These are phyloP conservation scores for Ciconia boyciana DNA, from an alignment of 2,113 vertebrate genomes.

Conservation along the genomic window DNA sequence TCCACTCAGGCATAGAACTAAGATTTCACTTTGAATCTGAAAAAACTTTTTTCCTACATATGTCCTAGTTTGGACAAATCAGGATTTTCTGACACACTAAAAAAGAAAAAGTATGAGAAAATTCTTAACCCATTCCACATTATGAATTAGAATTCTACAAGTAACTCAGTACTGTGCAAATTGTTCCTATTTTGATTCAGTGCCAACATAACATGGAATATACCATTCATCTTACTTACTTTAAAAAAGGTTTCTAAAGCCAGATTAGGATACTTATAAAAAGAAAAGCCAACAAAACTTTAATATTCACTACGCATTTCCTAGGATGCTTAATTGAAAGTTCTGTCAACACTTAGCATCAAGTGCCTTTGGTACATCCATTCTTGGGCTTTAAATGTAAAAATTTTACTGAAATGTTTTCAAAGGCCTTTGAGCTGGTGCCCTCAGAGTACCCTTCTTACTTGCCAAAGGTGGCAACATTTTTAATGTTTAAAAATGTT, in stretches of 20 bases:
- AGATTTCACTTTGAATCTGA: neutral
- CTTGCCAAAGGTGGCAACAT: neutral
- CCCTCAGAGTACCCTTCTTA: neutral
- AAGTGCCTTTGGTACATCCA: neutral
- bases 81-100: neutral
- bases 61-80: neutral
- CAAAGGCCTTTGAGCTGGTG: neutral
- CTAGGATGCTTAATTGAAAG: neutral
- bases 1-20: neutral
- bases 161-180: neutral
- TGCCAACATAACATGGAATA: neutral
- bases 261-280: neutral
- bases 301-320: neutral
- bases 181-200: neutral
- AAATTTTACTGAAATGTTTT: neutral
- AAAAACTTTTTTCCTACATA: neutral
- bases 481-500: neutral
- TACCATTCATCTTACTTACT: neutral
- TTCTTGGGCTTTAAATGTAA: neutral
- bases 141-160: neutral
- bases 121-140: neutral
- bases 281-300: neutral
- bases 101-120: neutral
- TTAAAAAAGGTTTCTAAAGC: neutral
- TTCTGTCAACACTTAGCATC: neutral